phyloP scores from a whole-genome alignment of 2,797 vertebrate species.

The Sebastiscus albofasciatus region DNA sequence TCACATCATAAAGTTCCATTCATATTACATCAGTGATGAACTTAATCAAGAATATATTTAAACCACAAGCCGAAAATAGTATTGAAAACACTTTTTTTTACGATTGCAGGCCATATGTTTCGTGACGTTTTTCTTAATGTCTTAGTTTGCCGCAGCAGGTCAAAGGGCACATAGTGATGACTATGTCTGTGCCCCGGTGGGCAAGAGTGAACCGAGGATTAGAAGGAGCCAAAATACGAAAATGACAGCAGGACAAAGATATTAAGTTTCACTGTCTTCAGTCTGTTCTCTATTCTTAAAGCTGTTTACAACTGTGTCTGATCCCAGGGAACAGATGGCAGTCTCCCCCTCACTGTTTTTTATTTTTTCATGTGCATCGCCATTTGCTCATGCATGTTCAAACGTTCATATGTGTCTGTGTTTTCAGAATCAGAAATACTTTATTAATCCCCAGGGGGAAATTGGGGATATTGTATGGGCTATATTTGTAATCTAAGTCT shows the following conservation, averaged over 20 bases:
- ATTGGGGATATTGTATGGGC: background rate
- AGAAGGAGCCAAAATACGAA: conserved; percentile 38
- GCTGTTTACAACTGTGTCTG: conserved; percentile 72
- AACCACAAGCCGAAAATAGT: background rate
- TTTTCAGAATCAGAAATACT: background rate
- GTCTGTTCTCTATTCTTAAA: conserved; percentile 74
- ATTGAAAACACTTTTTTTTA: background rate
- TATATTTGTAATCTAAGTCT: background rate
- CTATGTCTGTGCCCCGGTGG: background rate
- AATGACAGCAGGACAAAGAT: conserved; percentile 62
- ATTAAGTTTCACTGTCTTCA: conserved; percentile 61
- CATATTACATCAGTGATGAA: background rate
- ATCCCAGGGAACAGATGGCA: conserved; percentile 73
- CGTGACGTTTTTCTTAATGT: accelerated
- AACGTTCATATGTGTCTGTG: conserved; percentile 16
- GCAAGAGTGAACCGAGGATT: conserved; percentile 27
- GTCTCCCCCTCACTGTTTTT: conserved; percentile 9
- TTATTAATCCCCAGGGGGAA: too few relatives aligned
- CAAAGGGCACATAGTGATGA: conserved; percentile 32
- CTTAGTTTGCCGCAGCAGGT: conserved; percentile 24
- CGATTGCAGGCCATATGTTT: background rate
- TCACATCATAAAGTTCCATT: background rate
- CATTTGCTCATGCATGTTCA: conserved; percentile 41
- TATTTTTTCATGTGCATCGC: conserved; percentile 21
- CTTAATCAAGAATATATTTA: background rate